phyloP scores from a whole-genome alignment of 1,140 invertebrate genomes.

The Asobara japonica region DNA sequence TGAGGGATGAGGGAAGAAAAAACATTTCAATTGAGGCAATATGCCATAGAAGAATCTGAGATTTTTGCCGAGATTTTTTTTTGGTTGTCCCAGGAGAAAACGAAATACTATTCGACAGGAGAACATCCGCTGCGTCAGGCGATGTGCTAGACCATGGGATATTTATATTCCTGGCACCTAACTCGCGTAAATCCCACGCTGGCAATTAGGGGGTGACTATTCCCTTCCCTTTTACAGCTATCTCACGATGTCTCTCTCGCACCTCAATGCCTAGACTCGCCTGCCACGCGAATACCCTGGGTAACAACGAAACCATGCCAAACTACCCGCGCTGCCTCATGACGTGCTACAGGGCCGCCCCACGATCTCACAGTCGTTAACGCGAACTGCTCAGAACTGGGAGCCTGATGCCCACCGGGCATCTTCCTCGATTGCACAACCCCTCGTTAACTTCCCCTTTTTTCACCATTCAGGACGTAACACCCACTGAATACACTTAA shows the following conservation, averaged over 20 bases:
- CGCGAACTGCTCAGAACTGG: slow-evolving; percentile 43
- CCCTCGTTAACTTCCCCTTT: slow-evolving; percentile 5
- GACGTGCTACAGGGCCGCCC: slow-evolving; percentile 35
- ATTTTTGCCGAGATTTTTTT: background rate
- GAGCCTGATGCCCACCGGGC: slow-evolving; percentile 26
- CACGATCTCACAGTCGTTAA: slow-evolving; percentile 56
- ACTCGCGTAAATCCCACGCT: slow-evolving; percentile 50
- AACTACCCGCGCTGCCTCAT: background rate
- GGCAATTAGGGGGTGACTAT: slow-evolving; percentile 56
- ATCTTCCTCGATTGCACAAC: background rate
- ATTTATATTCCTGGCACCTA: slow-evolving; percentile 55
- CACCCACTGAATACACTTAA: background rate
- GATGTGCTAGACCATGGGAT: background rate
- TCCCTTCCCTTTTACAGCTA: background rate
- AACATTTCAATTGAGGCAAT: no score
- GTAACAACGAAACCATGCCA: background rate
- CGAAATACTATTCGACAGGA: background rate
- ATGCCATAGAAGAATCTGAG: no score
- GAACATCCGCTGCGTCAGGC: background rate
- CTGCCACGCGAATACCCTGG: background rate
- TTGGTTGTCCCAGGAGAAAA: background rate
- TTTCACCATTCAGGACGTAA: background rate
- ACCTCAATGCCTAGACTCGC: slow-evolving; percentile 37
- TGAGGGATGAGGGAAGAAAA: background rate
- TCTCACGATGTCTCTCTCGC: background rate